phyloP scores from a whole-genome alignment of 2,797 vertebrate genomes.

The Mergus octosetaceus region DNA sequence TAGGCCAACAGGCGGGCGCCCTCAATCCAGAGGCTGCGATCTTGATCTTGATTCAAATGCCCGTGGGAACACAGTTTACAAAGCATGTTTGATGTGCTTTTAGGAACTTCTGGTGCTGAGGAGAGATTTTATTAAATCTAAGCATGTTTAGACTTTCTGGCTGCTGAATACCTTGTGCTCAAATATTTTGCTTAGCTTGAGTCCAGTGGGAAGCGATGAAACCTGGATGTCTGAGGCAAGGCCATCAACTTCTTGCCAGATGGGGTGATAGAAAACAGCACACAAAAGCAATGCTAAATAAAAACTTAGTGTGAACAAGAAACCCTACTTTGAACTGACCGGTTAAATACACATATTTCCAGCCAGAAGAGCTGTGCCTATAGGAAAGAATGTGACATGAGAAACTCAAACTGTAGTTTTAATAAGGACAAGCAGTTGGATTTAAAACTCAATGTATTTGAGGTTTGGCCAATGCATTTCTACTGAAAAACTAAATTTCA shows the following conservation, averaged over 20 bases:
- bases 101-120: background rate
- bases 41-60: conserved; percentile 16
- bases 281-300: background rate
- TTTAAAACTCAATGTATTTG: background rate
- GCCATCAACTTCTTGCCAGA: conserved; percentile 5
- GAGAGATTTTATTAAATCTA: background rate
- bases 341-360: background rate
- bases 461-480: background rate
- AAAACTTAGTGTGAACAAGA: background rate
- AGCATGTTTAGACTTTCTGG: background rate
- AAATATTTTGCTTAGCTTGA: background rate
- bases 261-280: background rate
- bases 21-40: background rate
- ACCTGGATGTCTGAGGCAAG: background rate
- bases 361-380: background rate
- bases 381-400: background rate
- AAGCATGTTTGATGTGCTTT: conserved; percentile 1
- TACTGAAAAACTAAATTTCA: background rate
- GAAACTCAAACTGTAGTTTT: background rate
- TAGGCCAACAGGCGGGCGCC: background rate
- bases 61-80: background rate
- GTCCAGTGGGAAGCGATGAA: background rate
- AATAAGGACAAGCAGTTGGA: background rate
- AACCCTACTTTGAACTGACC: background rate
- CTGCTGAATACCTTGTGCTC: background rate